phyloP scores from a whole-genome alignment of 2,797 vertebrate species.

The Bucorvus abyssinicus region DNA sequence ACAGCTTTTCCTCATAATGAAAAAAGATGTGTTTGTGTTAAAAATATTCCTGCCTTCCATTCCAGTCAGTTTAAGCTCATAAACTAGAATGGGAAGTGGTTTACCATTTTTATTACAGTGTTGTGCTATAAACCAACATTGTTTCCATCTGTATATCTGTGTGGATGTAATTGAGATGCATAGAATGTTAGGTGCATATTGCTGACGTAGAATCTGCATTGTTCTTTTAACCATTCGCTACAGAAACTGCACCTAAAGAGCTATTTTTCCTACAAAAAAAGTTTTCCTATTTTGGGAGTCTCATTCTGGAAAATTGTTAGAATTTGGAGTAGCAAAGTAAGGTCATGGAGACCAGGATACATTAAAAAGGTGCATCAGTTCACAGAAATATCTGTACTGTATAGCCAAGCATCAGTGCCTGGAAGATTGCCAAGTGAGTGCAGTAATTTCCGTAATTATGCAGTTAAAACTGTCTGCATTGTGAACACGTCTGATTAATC shows the following conservation, averaged over 20 bases:
- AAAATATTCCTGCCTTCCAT: background rate
- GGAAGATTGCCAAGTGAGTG: background rate
- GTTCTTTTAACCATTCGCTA: background rate
- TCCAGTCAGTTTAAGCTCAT: background rate
- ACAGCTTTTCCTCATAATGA: background rate
- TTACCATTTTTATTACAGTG: background rate
- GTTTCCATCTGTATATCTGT: background rate
- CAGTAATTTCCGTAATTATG: slow-evolving; percentile 17
- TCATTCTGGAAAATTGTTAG: background rate
- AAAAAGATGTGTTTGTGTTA: background rate
- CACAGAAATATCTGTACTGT: background rate
- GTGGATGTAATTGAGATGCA: background rate
- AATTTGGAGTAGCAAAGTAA: background rate
- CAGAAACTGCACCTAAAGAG: background rate
- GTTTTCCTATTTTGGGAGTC: background rate
- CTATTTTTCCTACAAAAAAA: background rate
- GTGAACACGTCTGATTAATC: slow-evolving; percentile 19
- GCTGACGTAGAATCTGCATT: background rate
- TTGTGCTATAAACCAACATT: background rate
- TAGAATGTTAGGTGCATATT: background rate
- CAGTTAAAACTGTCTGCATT: slow-evolving; percentile 10
- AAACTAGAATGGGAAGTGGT: background rate
- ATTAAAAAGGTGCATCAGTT: background rate
- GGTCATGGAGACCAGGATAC: background rate
- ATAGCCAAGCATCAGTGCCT: background rate